phyloP scores from a whole-genome alignment of 2,113 vertebrate species.

The Pseudonaja textilis region DNA sequence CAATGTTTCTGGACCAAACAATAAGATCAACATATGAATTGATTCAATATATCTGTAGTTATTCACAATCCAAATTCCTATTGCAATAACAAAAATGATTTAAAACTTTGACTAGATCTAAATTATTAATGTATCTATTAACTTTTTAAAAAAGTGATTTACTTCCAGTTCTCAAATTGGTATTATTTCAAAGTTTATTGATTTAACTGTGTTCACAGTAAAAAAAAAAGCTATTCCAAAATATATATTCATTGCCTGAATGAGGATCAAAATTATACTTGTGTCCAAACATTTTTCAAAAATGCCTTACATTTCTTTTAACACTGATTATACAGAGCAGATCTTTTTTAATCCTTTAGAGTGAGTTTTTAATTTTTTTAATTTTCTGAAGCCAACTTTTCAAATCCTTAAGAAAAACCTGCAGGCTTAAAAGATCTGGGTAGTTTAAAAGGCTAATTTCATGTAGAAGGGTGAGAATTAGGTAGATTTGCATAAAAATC shows the following conservation, averaged over 20 bases:
- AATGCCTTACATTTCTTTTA: neutral
- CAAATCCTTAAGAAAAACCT: neutral
- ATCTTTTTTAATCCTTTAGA: neutral
- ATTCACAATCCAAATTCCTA: neutral
- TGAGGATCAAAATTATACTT: neutral
- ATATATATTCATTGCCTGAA: neutral
- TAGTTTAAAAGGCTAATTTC: neutral
- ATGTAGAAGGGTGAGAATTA: neutral
- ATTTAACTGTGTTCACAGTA: neutral
- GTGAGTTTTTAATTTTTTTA: neutral
- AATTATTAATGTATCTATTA: neutral
- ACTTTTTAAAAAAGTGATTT: neutral
- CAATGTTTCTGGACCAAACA: neutral
- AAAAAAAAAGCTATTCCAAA: neutral
- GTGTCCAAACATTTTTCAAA: neutral
- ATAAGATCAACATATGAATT: neutral
- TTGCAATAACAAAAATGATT: neutral
- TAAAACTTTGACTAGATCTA: neutral
- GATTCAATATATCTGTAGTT: neutral
- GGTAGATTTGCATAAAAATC: neutral
- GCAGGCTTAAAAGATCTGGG: neutral
- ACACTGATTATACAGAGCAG: neutral
- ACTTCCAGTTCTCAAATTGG: neutral
- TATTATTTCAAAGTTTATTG: neutral
- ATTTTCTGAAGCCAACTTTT: neutral